phyloP scores from a whole-genome alignment of 2,113 vertebrate species.

The Nycticorax nycticorax region DNA sequence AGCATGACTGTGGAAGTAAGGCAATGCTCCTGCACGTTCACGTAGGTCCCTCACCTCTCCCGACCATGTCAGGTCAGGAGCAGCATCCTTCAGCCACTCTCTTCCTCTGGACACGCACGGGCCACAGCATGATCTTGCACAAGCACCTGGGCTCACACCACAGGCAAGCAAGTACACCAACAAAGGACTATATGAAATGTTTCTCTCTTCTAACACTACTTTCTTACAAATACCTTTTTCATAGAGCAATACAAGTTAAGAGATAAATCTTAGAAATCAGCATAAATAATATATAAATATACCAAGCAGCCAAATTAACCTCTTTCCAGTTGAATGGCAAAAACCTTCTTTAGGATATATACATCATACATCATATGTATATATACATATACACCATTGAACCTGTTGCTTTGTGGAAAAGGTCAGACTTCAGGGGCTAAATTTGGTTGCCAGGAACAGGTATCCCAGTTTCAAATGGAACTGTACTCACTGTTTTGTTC shows the following conservation, averaged over 20 bases:
- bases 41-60: rapidly evolving
- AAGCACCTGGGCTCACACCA: not conserved
- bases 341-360: not conserved
- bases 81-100: not conserved
- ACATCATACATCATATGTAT: too few species aligned
- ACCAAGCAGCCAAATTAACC: not conserved
- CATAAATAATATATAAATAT: not conserved
- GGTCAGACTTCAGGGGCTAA: not conserved
- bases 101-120: rapidly evolving
- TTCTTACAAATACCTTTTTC: not conserved
- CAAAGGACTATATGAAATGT: not conserved
- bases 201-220: not conserved
- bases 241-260: not conserved
- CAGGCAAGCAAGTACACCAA: not conserved
- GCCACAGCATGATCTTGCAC: rapidly evolving
- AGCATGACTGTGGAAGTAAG: not conserved
- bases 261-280: not conserved
- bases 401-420: not conserved
- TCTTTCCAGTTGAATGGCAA: not conserved
- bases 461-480: not conserved
- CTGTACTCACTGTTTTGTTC: not conserved
- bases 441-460: rapidly evolving
- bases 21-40: rapidly evolving
- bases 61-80: not conserved
- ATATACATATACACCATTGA: not conserved